A percentile compares a stretch with the other conserved stretches of the same genome.
Evolutionary conservation across 1,140 invertebrate species (phyloP).

Genomic region (Lethocerus indicus): DNA sequence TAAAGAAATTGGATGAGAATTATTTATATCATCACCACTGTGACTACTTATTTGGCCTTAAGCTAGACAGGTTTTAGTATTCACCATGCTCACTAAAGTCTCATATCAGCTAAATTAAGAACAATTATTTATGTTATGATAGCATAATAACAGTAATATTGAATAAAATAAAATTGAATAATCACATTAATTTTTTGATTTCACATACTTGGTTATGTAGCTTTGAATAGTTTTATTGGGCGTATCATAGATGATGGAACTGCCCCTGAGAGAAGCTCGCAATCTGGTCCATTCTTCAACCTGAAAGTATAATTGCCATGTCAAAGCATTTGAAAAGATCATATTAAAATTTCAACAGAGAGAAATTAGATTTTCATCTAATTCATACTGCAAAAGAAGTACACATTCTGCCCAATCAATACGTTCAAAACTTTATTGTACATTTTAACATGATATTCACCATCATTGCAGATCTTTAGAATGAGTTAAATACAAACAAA

Average conservation of each 20-base stretch:
- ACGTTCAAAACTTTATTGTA: background rate
- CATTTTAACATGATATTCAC: too few relatives aligned
- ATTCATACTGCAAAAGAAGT: background rate
- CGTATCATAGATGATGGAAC: constrained; percentile 2
- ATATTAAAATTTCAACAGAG: background rate
- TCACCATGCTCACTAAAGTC: background rate
- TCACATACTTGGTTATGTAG: constrained; percentile 12
- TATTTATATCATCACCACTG: background rate
- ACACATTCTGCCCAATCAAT: background rate
- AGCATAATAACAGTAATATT: too few relatives aligned
- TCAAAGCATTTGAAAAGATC: background rate
- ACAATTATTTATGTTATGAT: too few relatives aligned
- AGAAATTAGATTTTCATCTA: background rate
- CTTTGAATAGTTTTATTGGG: constrained; percentile 4
- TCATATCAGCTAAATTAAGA: background rate
- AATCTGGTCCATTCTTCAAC: constrained; percentile 18
- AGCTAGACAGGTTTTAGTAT: background rate
- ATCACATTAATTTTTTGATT: background rate
- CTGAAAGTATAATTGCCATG: constrained; percentile 8
- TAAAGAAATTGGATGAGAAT: background rate
- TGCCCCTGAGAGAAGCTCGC: constrained; percentile 15
- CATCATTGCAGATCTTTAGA: too few relatives aligned
- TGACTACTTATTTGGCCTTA: background rate
- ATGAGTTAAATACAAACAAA: too few relatives aligned
- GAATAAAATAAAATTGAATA: too few relatives aligned